These are phyloP conservation scores for Plecotus auritus DNA, from an alignment of 2,113 vertebrate genomes.

Conservation along the genomic window DNA sequence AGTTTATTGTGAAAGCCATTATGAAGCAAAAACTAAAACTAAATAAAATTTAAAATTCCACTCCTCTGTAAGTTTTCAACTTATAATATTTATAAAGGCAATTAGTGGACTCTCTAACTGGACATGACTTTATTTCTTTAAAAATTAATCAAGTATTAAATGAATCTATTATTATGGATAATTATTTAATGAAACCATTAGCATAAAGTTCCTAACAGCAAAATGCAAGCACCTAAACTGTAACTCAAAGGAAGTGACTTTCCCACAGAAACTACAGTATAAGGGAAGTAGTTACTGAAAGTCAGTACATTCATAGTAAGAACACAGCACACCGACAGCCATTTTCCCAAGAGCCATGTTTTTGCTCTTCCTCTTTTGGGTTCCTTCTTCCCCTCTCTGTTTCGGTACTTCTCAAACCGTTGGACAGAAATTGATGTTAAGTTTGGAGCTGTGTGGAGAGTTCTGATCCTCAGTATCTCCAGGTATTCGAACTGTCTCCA, in stretches of 20 bases:
- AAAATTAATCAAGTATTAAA: conserved; percentile 51
- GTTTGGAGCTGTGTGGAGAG: background rate
- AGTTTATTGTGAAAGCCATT: background rate
- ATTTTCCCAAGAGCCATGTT: background rate
- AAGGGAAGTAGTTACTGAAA: background rate
- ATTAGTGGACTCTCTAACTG: background rate
- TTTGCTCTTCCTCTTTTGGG: background rate
- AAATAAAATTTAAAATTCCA: background rate
- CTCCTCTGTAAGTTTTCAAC: background rate
- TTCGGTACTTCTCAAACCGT: background rate
- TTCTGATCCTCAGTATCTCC: background rate
- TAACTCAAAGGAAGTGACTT: background rate
- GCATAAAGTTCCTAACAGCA: conserved; percentile 32
- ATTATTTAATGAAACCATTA: conserved; percentile 50
- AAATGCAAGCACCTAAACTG: background rate
- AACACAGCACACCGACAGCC: background rate
- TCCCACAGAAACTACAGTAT: background rate
- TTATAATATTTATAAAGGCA: conserved; percentile 45
- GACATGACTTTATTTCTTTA: conserved; percentile 8
- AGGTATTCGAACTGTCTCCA: background rate
- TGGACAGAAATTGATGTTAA: background rate
- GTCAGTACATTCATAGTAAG: background rate
- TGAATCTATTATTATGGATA: conserved; percentile 23
- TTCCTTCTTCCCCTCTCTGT: background rate
- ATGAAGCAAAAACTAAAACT: background rate